Conservation (phyloP, 2,888 invertebrate species). For the Carcina quercana region DNA sequence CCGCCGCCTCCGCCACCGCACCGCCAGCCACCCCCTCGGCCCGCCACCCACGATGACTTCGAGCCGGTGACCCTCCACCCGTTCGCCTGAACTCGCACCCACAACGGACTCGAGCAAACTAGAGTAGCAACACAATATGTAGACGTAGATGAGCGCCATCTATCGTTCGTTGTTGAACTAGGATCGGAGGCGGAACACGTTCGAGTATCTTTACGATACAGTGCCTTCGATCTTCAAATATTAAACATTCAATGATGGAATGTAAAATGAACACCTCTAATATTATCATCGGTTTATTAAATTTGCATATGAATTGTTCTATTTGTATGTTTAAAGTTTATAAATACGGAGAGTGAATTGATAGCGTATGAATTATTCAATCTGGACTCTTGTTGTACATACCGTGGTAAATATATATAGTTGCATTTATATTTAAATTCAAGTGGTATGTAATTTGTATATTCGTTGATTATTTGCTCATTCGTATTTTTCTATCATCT, state of each 20-base stretch:
- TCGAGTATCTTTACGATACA: too few species aligned
- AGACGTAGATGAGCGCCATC: constrained; percentile 1
- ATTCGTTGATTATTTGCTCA: constrained; percentile 12
- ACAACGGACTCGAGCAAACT: constrained; percentile 1
- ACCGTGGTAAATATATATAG: neutral
- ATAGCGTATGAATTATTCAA: too few species aligned
- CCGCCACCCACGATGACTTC: constrained; percentile 75
- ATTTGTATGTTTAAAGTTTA: too few species aligned
- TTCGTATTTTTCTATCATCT: constrained; percentile 10
- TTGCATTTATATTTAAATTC: neutral
- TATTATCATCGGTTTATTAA: constrained; percentile 1
- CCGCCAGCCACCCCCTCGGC: constrained; percentile 69
- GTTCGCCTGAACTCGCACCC: constrained; percentile 43
- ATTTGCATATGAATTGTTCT: too few species aligned
- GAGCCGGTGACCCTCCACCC: constrained; percentile 72
- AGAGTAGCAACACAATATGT: too few species aligned
- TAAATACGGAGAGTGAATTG: neutral
- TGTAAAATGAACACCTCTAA: neutral
- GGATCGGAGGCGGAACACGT: too few species aligned
- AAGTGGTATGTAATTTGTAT: constrained; percentile 3
- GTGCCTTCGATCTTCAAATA: neutral
- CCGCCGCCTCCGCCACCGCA: constrained; percentile 75
- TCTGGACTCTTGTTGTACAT: neutral
- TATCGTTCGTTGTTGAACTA: too few species aligned
- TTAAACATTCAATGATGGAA: neutral